These are phyloP conservation scores for Ctenodactylus gundi DNA, from an alignment of 2,113 vertebrate genomes.

Conservation along the genomic window DNA sequence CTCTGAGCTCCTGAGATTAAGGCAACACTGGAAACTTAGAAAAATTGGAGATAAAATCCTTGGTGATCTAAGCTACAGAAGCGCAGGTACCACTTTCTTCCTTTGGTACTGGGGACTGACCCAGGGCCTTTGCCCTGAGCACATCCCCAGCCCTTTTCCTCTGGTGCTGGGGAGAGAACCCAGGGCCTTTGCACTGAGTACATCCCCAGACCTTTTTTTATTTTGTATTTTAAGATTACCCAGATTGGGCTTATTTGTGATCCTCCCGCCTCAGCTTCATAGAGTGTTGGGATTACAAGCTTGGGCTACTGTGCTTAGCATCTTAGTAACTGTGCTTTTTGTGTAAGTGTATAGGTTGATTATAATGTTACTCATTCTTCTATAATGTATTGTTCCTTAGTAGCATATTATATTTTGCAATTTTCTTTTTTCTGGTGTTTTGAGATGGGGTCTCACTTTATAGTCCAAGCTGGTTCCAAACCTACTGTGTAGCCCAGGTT, in stretches of 20 bases:
- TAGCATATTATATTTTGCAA: not conserved
- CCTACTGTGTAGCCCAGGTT: not conserved
- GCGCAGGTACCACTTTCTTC: too few relatives aligned
- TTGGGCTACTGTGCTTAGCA: too few relatives aligned
- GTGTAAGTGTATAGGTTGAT: not conserved
- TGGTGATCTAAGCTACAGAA: conserved; percentile 97
- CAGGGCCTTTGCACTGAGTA: too few relatives aligned
- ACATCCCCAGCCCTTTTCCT: too few relatives aligned
- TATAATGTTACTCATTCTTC: not conserved
- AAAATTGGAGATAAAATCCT: conserved; percentile 99
- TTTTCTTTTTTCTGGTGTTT: not conserved
- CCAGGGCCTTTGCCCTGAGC: too few relatives aligned
- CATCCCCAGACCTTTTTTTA: too few relatives aligned
- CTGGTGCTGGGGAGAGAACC: too few relatives aligned
- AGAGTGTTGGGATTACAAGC: too few relatives aligned
- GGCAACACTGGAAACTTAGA: conserved; percentile 98
- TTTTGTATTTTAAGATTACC: too few relatives aligned
- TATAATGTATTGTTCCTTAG: not conserved
- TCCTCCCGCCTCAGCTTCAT: too few relatives aligned
- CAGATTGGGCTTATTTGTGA: too few relatives aligned
- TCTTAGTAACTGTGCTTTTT: not conserved
- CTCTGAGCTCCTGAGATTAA: conserved; percentile 93
- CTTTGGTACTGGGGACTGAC: too few relatives aligned
- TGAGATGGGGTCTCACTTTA: not conserved
- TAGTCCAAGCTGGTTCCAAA: not conserved